phyloP scores from a whole-genome alignment of 1,140 invertebrate species.

The Drosophila gunungcola region DNA sequence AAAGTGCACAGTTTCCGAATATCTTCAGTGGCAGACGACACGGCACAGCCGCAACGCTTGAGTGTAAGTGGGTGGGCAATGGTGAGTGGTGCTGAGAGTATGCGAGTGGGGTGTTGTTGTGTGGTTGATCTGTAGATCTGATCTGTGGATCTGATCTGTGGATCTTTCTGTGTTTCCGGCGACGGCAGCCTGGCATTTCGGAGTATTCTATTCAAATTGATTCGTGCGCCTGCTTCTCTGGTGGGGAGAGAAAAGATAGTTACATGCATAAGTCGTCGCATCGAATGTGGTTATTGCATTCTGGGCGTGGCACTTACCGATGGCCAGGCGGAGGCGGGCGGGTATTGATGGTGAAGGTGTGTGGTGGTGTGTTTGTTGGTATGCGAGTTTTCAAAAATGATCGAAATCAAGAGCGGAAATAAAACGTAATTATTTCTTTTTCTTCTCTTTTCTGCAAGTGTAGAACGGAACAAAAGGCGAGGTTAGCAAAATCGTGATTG shows the following conservation, averaged over 20 bases:
- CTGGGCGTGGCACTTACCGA: conserved; percentile 57
- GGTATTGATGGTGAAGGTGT: conserved; percentile 38
- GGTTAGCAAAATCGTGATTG: conserved; percentile 42
- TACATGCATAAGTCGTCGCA: conserved; percentile 22
- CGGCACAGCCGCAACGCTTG: conserved; percentile 71
- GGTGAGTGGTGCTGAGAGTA: conserved; percentile 41
- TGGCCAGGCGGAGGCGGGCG: conserved; percentile 34
- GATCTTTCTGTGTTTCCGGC: conserved; percentile 8
- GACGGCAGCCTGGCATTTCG: conserved; percentile 47
- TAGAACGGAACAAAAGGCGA: conserved; percentile 54
- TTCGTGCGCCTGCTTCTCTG: conserved; percentile 42
- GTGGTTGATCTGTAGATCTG: conserved; percentile 6
- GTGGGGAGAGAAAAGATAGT: conserved; percentile 23
- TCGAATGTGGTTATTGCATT: not conserved
- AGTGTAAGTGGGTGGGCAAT: conserved; percentile 38
- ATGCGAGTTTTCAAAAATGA: conserved; percentile 58
- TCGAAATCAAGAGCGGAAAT: conserved; percentile 73
- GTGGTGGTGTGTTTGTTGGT: conserved; percentile 53
- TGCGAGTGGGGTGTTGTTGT: conserved; percentile 33
- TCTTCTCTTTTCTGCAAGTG: conserved; percentile 82
- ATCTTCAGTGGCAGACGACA: conserved; percentile 66
- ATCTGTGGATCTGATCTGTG: not conserved
- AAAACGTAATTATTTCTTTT: conserved; percentile 79
- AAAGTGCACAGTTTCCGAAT: conserved; percentile 74
- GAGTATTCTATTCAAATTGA: conserved; percentile 57